Evolutionary conservation across 2,888 invertebrate species (phyloP).

Genomic region (Salpingus planirostris): DNA sequence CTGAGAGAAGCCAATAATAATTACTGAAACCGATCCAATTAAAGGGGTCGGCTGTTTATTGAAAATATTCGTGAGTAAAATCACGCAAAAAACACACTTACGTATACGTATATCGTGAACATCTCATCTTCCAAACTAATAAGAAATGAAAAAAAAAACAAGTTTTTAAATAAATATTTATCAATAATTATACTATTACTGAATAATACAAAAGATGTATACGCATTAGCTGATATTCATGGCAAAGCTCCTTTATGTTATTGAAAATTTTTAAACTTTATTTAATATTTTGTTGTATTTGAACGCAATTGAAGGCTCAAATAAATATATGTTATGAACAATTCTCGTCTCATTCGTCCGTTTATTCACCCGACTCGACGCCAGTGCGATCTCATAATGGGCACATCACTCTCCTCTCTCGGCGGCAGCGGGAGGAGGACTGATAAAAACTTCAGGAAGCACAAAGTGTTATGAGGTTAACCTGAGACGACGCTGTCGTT

Average conservation of each 20-base stretch:
- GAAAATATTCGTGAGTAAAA: constrained; percentile 18
- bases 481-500: too few relatives aligned
- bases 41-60: too few relatives aligned
- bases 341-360: constrained; percentile 18
- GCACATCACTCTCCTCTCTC: too few relatives aligned
- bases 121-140: constrained; percentile 54
- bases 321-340: constrained; percentile 80
- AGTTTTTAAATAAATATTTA: constrained; percentile 44
- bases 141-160: too few relatives aligned
- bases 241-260: constrained; percentile 63
- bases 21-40: too few relatives aligned
- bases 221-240: constrained; percentile 59
- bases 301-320: constrained; percentile 81
- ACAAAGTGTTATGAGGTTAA: too few relatives aligned
- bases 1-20: too few relatives aligned
- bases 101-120: constrained; percentile 67
- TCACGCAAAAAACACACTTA: constrained; percentile 56
- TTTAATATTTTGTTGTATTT: constrained; percentile 80
- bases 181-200: constrained; percentile 47
- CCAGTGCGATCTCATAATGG: too few relatives aligned
- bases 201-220: constrained; percentile 64
- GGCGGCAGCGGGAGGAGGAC: too few relatives aligned
- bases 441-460: too few relatives aligned
- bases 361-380: too few relatives aligned
- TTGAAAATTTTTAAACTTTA: constrained; percentile 64